phyloP scores from a whole-genome alignment of 1,140 invertebrate genomes.

The Spodoptera litura region DNA sequence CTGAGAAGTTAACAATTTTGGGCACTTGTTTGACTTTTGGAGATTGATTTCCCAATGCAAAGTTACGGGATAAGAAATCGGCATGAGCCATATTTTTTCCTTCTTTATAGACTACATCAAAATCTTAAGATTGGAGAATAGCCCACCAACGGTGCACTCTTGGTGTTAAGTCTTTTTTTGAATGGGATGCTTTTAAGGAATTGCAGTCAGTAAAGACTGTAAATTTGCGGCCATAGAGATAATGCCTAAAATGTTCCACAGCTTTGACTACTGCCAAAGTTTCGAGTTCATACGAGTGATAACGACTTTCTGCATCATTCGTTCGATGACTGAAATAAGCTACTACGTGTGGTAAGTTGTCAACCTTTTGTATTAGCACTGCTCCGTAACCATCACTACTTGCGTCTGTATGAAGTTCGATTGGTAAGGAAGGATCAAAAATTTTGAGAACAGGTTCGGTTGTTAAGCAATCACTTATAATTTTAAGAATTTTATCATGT shows the following conservation, averaged over 20 bases:
- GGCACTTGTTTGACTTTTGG: too few species aligned
- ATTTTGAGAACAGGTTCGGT: conserved; percentile 69
- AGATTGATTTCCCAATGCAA: too few species aligned
- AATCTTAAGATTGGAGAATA: conserved; percentile 70
- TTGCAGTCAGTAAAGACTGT: conserved; percentile 67
- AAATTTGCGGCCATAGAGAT: conserved; percentile 64
- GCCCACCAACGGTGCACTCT: conserved; percentile 72
- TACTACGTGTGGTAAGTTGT: conserved; percentile 79
- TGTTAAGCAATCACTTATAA: conserved; percentile 38
- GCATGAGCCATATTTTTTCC: conserved; percentile 47
- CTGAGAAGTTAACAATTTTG: conserved; percentile 15
- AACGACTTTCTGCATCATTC: conserved; percentile 62
- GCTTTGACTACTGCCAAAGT: conserved; percentile 76
- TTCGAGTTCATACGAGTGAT: conserved; percentile 73
- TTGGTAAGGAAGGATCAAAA: conserved; percentile 59
- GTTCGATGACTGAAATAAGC: conserved; percentile 77
- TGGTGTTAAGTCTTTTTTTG: conserved; percentile 68
- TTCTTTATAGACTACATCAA: conserved; percentile 52
- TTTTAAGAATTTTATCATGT: conserved; percentile 49
- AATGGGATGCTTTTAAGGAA: conserved; percentile 60
- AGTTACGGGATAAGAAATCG: conserved; percentile 35
- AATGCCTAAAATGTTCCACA: conserved; percentile 62
- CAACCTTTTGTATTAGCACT: conserved; percentile 66
- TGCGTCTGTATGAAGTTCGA: conserved; percentile 73
- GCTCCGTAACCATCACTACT: conserved; percentile 38